phyloP scores from a whole-genome alignment of 2,113 vertebrate species.

The Hiodon tergisus region DNA sequence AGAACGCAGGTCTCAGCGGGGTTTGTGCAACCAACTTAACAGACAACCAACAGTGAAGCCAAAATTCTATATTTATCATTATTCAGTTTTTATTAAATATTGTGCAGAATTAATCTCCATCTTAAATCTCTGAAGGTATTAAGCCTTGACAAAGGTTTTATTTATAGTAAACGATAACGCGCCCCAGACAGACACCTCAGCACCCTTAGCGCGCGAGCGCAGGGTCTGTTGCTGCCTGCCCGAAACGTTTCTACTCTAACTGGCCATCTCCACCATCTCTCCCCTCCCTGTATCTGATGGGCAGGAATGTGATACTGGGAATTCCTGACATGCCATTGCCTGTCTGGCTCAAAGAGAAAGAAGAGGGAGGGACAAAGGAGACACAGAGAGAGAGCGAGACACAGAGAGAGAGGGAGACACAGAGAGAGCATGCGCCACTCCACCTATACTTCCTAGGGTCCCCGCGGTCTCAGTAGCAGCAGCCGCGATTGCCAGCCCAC shows the following conservation, averaged over 20 bases:
- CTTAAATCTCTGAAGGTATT: too few relatives aligned
- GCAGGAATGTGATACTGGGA: slow-evolving; percentile 46
- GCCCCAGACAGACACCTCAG: neutral
- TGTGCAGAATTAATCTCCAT: too few relatives aligned
- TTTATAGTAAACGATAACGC: neutral
- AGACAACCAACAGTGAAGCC: too few relatives aligned
- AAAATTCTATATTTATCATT: too few relatives aligned
- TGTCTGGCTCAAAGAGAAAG: slow-evolving; percentile 28
- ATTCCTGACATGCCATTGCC: slow-evolving; percentile 54
- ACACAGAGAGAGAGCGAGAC: slow-evolving; percentile 8
- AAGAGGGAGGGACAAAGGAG: neutral
- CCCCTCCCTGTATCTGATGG: slow-evolving; percentile 36
- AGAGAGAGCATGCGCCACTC: too few relatives aligned
- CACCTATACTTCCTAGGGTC: too few relatives aligned
- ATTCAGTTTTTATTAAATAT: too few relatives aligned
- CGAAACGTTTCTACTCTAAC: slow-evolving; percentile 20
- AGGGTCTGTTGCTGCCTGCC: slow-evolving; percentile 1
- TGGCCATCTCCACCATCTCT: slow-evolving; percentile 18
- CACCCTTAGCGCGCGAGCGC: neutral
- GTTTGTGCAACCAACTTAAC: too few relatives aligned
- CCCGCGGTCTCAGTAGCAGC: too few relatives aligned
- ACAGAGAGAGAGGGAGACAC: slow-evolving; percentile 20
- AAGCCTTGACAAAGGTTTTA: too few relatives aligned
- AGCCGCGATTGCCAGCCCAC: too few relatives aligned
- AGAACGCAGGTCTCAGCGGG: too few relatives aligned